Conservation (phyloP, 2,888 invertebrate genomes). For the Anarsia innoxiella region DNA sequence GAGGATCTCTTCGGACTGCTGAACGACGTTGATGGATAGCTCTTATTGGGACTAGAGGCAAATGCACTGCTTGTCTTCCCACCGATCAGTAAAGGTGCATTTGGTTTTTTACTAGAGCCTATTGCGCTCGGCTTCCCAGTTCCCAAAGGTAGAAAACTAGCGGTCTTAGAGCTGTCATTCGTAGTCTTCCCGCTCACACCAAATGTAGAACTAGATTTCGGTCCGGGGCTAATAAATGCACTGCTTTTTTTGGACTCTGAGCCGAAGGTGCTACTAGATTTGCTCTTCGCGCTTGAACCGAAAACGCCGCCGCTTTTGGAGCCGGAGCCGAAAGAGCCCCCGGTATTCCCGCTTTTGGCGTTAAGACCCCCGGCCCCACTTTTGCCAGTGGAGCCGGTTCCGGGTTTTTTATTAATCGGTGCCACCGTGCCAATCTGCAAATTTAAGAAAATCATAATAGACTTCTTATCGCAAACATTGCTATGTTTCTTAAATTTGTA, state of each 20-base stretch:
- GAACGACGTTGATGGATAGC: conserved; percentile 31
- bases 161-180: neutral
- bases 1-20: conserved; percentile 37
- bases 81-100: conserved; percentile 17
- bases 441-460: neutral
- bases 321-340: conserved; percentile 10
- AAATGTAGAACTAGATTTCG: neutral
- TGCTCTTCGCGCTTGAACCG: conserved; percentile 17
- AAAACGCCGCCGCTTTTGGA: conserved; percentile 11
- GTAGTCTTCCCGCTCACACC: neutral
- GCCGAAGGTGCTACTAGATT: neutral
- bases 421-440: conserved; percentile 31
- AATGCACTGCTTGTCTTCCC: conserved; percentile 18
- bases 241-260: conserved; percentile 2
- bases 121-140: conserved; percentile 3
- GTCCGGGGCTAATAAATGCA: neutral
- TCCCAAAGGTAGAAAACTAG: conserved; percentile 6
- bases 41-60: conserved; percentile 28
- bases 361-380: conserved; percentile 34
- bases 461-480: neutral
- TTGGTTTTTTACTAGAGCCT: neutral
- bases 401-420: conserved; percentile 40
- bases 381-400: conserved; percentile 37
- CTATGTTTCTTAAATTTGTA: neutral
- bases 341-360: conserved; percentile 21